A percentile compares a stretch with the other conserved stretches of the same genome.
Evolutionary conservation across 2,888 invertebrate species (phyloP).

Genomic region (Oxyteleia sp.): DNA sequence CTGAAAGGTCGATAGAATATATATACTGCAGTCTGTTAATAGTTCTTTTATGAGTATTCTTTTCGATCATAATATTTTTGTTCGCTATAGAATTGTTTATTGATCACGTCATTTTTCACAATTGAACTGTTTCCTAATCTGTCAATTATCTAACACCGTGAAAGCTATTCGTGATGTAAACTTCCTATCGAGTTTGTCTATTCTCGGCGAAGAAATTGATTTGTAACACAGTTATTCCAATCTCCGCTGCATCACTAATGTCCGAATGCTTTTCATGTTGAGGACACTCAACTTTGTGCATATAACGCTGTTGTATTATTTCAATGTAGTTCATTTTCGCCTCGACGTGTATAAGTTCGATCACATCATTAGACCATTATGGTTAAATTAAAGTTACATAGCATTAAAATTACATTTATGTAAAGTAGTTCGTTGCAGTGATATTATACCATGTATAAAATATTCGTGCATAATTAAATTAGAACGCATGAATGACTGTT

Average conservation of each 20-base stretch:
- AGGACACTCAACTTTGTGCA: slow-evolving; percentile 33
- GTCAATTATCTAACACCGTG: slow-evolving; percentile 40
- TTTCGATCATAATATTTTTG: background rate
- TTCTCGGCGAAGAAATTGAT: slow-evolving; percentile 80
- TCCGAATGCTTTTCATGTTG: slow-evolving; percentile 59
- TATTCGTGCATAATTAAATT: background rate
- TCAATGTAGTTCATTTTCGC: slow-evolving; percentile 38
- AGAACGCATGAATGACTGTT: too few relatives aligned
- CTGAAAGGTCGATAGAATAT: too few relatives aligned
- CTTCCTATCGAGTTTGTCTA: slow-evolving; percentile 73
- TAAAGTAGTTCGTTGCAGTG: too few relatives aligned
- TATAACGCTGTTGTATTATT: slow-evolving; percentile 21
- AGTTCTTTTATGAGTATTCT: too few relatives aligned
- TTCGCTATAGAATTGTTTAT: background rate
- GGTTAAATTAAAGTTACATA: slow-evolving; percentile 3
- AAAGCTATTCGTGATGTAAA: slow-evolving; percentile 55
- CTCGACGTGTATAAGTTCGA: slow-evolving; percentile 10
- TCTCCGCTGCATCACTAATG: slow-evolving; percentile 75
- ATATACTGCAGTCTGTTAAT: too few relatives aligned
- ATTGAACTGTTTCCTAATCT: slow-evolving; percentile 22
- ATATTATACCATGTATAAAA: too few relatives aligned
- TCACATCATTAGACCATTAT: background rate
- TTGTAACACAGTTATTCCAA: slow-evolving; percentile 78
- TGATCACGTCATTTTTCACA: background rate
- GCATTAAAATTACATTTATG: too few relatives aligned